These are phyloP conservation scores for Diachrysia chrysitis DNA, from an alignment of 2,888 invertebrate genomes.

Conservation along the genomic window DNA sequence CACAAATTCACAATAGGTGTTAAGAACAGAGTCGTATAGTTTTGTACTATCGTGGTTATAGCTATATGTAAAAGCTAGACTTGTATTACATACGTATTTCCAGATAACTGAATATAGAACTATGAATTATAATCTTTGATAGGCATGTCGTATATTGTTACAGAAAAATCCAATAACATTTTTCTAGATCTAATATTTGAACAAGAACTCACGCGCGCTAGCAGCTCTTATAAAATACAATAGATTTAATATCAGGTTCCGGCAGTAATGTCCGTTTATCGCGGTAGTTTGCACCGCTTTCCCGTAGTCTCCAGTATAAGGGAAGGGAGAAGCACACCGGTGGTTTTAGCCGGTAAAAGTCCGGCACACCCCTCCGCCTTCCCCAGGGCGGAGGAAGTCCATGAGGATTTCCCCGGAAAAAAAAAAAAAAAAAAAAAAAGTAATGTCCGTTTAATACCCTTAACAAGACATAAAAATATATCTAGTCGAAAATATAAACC, in stretches of 20 bases:
- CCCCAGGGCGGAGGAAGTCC: too few relatives aligned
- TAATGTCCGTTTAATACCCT: not conserved
- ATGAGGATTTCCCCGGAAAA: too few relatives aligned
- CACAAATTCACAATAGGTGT: not conserved
- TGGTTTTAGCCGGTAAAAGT: too few relatives aligned
- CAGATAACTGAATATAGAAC: too few relatives aligned
- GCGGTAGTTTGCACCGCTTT: too few relatives aligned
- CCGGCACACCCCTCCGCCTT: too few relatives aligned
- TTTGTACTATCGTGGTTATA: not conserved
- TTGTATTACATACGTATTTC: not conserved
- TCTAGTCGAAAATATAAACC: conserved; percentile 7
- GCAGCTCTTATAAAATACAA: not conserved
- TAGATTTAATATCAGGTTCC: not conserved
- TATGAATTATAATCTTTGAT: not conserved
- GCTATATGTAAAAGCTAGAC: not conserved
- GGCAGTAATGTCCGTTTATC: not conserved
- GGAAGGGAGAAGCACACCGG: too few relatives aligned
- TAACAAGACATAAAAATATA: not conserved
- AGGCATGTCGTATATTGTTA: not conserved
- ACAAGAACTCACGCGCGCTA: not conserved
- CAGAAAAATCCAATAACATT: not conserved
- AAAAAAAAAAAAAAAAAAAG: too few relatives aligned
- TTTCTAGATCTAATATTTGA: not conserved
- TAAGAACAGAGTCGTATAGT: not conserved
- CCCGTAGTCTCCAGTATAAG: too few relatives aligned